These are phyloP conservation scores for Lates japonicus DNA, from an alignment of 2,797 vertebrate genomes.

Conservation along the genomic window DNA sequence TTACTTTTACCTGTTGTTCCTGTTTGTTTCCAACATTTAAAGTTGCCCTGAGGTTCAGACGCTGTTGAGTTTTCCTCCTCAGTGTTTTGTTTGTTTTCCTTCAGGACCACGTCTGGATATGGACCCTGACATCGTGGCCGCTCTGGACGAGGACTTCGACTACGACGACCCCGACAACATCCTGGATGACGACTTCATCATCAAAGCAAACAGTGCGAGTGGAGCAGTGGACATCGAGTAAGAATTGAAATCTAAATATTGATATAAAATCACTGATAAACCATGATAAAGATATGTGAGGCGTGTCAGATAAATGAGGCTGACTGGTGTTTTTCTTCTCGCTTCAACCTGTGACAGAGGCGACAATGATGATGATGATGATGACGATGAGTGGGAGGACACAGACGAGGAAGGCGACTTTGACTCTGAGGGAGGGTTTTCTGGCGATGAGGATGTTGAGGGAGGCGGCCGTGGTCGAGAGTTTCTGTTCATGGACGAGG, in stretches of 20 bases:
- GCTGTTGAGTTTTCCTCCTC: neutral
- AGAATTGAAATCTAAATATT: neutral
- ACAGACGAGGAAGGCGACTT: conserved; percentile 79
- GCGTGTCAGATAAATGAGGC: too few relatives aligned
- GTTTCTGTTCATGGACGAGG: conserved; percentile 92
- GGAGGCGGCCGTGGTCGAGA: conserved; percentile 58
- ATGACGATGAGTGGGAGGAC: conserved; percentile 92
- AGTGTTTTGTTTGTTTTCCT: neutral
- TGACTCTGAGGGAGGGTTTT: conserved; percentile 86
- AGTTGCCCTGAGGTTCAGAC: neutral
- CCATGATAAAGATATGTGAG: too few relatives aligned
- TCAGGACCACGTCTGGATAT: conserved; percentile 94
- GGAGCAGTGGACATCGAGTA: conserved; percentile 66
- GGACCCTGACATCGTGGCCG: conserved; percentile 97
- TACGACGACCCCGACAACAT: conserved; percentile 93
- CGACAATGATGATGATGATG: conserved; percentile 26
- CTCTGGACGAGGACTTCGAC: conserved; percentile 96
- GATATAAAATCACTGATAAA: too few relatives aligned
- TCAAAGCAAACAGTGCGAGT: conserved; percentile 87
- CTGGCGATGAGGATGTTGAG: conserved; percentile 72
- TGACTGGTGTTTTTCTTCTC: too few relatives aligned
- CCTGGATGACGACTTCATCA: conserved; percentile 95
- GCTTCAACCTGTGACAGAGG: conserved; percentile 44
- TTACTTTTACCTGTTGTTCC: too few relatives aligned
- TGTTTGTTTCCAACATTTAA: too few relatives aligned